These are phyloP conservation scores for Salvelinus namaycush DNA, from an alignment of 2,113 vertebrate genomes.

Conservation along the genomic window DNA sequence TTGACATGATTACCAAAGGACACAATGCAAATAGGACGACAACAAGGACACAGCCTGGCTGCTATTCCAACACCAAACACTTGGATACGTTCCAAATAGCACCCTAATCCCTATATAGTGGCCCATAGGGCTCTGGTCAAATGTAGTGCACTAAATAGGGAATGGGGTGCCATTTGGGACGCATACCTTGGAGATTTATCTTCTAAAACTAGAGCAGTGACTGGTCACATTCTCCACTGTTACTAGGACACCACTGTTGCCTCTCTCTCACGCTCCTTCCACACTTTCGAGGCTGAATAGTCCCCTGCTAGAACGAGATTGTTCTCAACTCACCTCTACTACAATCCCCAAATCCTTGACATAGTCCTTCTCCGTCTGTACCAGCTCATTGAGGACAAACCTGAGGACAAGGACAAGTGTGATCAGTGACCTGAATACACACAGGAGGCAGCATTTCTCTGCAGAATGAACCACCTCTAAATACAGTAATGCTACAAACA, in stretches of 20 bases:
- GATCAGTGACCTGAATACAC: background rate
- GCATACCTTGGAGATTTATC: background rate
- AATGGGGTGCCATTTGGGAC: too few relatives aligned
- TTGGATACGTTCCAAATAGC: too few relatives aligned
- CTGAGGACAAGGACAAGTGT: conserved; percentile 58
- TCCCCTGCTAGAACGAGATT: background rate
- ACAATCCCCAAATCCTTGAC: conserved; percentile 95
- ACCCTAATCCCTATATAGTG: too few relatives aligned
- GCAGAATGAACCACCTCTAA: background rate
- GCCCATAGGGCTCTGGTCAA: too few relatives aligned
- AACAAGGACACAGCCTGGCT: background rate
- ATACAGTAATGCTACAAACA: background rate
- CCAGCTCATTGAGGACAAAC: conserved; percentile 96
- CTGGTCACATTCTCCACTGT: background rate
- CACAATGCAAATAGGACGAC: background rate
- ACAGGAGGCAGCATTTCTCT: background rate
- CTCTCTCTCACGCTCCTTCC: background rate
- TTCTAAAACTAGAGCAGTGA: background rate
- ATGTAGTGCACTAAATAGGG: too few relatives aligned
- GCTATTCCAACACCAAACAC: background rate
- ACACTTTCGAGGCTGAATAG: background rate
- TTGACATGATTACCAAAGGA: conserved; percentile 2
- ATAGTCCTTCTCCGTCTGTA: conserved; percentile 97
- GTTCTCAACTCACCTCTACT: conserved; percentile 86
- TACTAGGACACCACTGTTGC: background rate